Percentiles rank a stretch among this genome's conserved stretches.
phyloP scores from a whole-genome alignment of 2,888 invertebrate genomes.

The Calameuta idolon region DNA sequence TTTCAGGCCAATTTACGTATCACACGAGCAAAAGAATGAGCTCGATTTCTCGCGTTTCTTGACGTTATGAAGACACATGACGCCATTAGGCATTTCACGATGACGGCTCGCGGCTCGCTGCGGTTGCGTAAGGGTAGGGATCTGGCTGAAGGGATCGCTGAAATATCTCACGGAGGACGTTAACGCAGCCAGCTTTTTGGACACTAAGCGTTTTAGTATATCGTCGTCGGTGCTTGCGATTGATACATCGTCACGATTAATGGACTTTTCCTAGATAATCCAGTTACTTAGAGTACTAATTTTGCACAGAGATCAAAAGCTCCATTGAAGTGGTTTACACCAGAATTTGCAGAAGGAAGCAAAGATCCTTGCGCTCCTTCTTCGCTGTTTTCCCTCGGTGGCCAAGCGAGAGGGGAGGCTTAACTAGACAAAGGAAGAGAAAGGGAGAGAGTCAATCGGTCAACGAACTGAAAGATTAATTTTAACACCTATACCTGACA shows the following conservation, averaged over 20 bases:
- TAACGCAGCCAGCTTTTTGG: not conserved
- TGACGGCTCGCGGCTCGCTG: not conserved
- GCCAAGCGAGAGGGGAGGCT: not conserved
- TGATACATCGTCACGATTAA: slow-evolving; percentile 38
- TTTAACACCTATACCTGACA: not conserved
- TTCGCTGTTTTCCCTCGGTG: not conserved
- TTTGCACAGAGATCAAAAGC: not conserved
- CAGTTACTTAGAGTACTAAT: not conserved
- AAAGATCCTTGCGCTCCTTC: not conserved
- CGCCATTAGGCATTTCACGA: slow-evolving; percentile 24
- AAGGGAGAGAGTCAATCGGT: not conserved
- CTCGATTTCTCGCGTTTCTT: slow-evolving; percentile 35
- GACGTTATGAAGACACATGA: slow-evolving; percentile 41
- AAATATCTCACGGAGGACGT: not conserved
- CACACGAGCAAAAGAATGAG: slow-evolving; percentile 39
- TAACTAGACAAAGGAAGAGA: not conserved
- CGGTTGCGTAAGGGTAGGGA: not conserved
- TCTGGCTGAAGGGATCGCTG: slow-evolving; percentile 2
- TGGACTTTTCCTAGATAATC: slow-evolving; percentile 4
- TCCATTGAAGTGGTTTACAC: not conserved
- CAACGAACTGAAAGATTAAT: not conserved
- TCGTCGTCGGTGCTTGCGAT: slow-evolving; percentile 23
- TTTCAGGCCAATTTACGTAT: slow-evolving; percentile 54
- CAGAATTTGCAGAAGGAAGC: not conserved
- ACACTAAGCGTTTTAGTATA: not conserved